phyloP scores from a whole-genome alignment of 2,888 invertebrate genomes.

The Allygus modestus region DNA sequence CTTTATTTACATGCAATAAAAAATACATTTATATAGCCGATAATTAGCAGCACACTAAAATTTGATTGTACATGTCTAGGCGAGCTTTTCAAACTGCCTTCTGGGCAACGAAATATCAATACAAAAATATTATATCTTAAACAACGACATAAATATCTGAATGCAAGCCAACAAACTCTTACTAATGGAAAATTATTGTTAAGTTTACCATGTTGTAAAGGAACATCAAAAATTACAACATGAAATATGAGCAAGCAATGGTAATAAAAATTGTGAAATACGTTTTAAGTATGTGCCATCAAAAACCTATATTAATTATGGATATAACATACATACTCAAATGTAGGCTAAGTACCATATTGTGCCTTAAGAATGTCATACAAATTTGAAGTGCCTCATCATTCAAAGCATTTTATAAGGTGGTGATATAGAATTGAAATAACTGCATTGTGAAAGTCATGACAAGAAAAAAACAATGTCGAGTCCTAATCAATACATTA shows the following conservation, averaged over 20 bases:
- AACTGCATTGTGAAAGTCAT: too few species aligned
- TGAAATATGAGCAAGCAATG: constrained; percentile 16
- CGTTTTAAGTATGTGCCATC: neutral
- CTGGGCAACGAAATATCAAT: constrained; percentile 13
- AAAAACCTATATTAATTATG: neutral
- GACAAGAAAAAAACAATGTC: too few species aligned
- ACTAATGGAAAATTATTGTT: constrained; percentile 21
- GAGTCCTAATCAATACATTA: too few species aligned
- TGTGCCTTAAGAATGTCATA: neutral
- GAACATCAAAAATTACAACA: constrained; percentile 10
- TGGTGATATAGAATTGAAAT: too few species aligned
- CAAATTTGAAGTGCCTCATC: neutral
- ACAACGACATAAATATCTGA: constrained; percentile 31
- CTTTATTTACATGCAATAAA: constrained; percentile 52
- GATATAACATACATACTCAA: neutral
- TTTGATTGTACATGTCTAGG: constrained; percentile 39
- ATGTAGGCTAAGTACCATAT: neutral
- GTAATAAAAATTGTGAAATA: neutral
- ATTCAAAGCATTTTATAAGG: neutral
- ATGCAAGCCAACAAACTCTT: constrained; percentile 31
- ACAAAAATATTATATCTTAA: constrained; percentile 35
- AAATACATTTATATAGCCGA: constrained; percentile 28
- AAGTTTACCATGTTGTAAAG: neutral
- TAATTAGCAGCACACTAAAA: constrained; percentile 12
- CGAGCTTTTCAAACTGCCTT: constrained; percentile 12